Evolutionary conservation across 2,888 invertebrate genomes (phyloP).

Genomic region (Steinernema carpocapsae): DNA sequence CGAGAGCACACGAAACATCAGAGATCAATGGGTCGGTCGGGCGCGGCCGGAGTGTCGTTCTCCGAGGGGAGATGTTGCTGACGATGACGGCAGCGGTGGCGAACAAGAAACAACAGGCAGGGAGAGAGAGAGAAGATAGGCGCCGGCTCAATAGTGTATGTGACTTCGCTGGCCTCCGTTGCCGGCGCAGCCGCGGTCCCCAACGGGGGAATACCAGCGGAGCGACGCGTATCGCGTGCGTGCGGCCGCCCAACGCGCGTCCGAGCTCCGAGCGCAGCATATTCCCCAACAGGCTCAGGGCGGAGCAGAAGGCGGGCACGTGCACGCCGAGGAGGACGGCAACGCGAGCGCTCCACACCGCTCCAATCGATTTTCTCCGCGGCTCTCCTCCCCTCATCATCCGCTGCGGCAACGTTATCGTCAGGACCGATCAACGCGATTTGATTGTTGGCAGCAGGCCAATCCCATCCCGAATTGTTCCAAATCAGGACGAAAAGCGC

Average conservation of each 20-base stretch:
- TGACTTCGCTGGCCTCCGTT: slow-evolving; percentile 10
- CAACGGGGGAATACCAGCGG: slow-evolving; percentile 19
- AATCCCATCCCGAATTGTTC: background rate
- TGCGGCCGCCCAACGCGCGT: slow-evolving; percentile 23
- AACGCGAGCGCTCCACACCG: background rate
- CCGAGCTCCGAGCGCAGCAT: background rate
- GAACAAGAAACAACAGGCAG: background rate
- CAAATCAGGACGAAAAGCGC: background rate
- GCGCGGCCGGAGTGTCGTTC: too few species aligned
- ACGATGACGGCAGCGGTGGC: too few species aligned
- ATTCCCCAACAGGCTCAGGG: background rate
- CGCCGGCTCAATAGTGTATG: slow-evolving; percentile 10
- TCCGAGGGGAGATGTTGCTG: slow-evolving; percentile 11
- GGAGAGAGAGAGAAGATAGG: slow-evolving; percentile 5
- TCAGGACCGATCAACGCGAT: slow-evolving; percentile 3
- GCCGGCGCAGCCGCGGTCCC: background rate
- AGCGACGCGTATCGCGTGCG: slow-evolving; percentile 3
- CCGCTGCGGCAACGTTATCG: background rate
- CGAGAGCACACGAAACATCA: slow-evolving; percentile 33
- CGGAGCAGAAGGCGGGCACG: slow-evolving; percentile 20
- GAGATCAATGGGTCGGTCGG: slow-evolving; percentile 33
- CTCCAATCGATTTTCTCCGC: background rate
- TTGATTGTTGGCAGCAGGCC: slow-evolving; percentile 24
- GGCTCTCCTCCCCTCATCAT: background rate
- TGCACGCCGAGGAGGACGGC: slow-evolving; percentile 2